Evolutionary conservation across 2,113 vertebrate genomes (phyloP).

Genomic region (Pteropus alecto): DNA sequence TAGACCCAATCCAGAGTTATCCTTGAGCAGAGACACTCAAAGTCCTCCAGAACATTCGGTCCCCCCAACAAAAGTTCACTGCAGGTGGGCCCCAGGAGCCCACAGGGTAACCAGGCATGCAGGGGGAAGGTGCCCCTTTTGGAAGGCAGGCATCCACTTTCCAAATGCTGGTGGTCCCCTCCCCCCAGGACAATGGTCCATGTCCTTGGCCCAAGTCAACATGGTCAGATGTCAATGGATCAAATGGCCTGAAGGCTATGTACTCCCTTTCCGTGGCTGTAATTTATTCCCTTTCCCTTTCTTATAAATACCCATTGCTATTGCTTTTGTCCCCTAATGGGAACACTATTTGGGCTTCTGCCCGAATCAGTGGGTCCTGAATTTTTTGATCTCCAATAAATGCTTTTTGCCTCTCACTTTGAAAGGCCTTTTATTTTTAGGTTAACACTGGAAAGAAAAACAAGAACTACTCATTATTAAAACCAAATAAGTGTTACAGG

Average conservation of each 20-base stretch:
- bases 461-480: background rate
- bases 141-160: background rate
- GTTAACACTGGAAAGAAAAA: background rate
- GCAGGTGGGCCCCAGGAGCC: fast-evolving
- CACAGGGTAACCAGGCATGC: no score
- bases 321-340: background rate
- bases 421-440: background rate
- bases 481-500: background rate
- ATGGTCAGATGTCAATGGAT: background rate
- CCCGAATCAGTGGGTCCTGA: background rate
- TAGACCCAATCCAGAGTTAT: background rate
- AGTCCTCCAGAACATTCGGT: background rate
- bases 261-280: no score
- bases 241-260: fast-evolving
- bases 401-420: background rate
- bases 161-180: background rate
- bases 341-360: background rate
- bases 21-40: background rate
- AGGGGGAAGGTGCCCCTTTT: background rate
- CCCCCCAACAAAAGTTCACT: background rate
- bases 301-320: background rate
- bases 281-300: background rate
- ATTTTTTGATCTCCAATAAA: background rate
- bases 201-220: background rate
- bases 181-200: background rate